Percentiles rank a stretch among this genome's conserved stretches.
Conservation (phyloP, 2,797 vertebrate genomes). For the Typhlichthys subterraneus region DNA sequence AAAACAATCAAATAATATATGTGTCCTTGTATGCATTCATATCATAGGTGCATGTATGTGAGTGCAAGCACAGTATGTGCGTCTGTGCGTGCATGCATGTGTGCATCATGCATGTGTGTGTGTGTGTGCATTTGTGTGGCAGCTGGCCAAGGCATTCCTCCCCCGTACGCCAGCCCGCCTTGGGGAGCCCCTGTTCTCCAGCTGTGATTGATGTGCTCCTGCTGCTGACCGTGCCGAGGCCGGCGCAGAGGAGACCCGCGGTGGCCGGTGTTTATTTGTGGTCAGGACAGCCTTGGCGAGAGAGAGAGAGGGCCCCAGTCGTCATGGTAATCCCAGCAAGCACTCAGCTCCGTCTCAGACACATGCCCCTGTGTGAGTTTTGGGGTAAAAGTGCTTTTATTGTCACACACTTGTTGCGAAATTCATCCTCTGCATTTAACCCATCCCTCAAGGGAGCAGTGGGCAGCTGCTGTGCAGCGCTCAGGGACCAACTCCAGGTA, state of each 20-base stretch:
- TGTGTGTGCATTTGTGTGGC: constrained; percentile 48
- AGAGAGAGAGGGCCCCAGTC: constrained; percentile 54
- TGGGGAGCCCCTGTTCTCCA: constrained; percentile 60
- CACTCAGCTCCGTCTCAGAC: constrained; percentile 49
- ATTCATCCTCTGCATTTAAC: no score
- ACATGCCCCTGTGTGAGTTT: constrained; percentile 38
- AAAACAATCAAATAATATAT: neutral
- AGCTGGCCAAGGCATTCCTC: constrained; percentile 57
- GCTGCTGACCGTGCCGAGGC: constrained; percentile 66
- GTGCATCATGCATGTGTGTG: constrained; percentile 2
- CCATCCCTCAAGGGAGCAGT: no score
- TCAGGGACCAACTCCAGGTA: no score
- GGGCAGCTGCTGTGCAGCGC: no score
- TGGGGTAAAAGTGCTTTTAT: constrained; percentile 21
- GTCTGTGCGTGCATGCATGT: constrained; percentile 21
- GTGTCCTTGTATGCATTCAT: no score
- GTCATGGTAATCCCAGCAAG: constrained; percentile 74
- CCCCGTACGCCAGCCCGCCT: constrained; percentile 47
- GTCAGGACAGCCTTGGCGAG: constrained; percentile 69
- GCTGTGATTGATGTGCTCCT: constrained; percentile 76
- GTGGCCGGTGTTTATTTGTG: constrained; percentile 76
- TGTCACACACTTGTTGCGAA: neutral
- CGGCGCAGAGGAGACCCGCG: constrained; percentile 56
- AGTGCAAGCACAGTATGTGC: no score
- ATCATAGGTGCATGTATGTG: no score